Evolutionary conservation across 2,888 invertebrate species (phyloP), one percentile per base, ranked within the genome.

Genomic region (Hyposoter didymator): DNA sequence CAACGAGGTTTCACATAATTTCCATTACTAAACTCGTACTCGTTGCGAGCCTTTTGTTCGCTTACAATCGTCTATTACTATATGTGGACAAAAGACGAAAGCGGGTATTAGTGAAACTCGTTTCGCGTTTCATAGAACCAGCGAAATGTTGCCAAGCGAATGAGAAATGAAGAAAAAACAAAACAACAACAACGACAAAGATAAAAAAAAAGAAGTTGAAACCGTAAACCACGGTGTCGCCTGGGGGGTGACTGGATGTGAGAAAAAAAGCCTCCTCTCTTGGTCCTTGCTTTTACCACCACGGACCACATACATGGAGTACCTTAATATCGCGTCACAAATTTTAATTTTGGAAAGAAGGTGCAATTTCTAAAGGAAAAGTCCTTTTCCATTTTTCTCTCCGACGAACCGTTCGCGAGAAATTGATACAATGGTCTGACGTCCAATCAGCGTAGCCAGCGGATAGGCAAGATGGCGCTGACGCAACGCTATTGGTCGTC

Each of bases 71-170:
- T 28, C 43, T 62, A 74, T 22, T 10, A 62, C 43, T 74, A 45
- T 45, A 45, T 35, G 62, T 43, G 19, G 19, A 43, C n/a, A 49
- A 55, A 55, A 73, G 22, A 59, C 73, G 59, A 73, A 43, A 59
- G 70, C 69, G 80, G 55, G 67, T 82, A 72, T 82, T 82, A 66
- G 59, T 66, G 62, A 86, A 84, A 86, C 86, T 86, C 84, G 86
- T 86, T 85, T 78, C 78, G 67, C 84, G 81, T 86, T 86, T 84
- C 86, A 86, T 76, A 75, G 84, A 81, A 69, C 78, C 28, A 32
- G 66, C 66, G 39, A 78, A 69, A 69, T 59, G 78, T 69, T 73
- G 59, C 59, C 43, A 59, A 28, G 59, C 59, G 59, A 28, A 43
- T 22, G 43, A 59, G 72, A 70, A 49, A 39, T 39, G 5, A 8